Evolutionary conservation across 2,888 invertebrate species (phyloP).

Genomic region (Dorcus hopei): DNA sequence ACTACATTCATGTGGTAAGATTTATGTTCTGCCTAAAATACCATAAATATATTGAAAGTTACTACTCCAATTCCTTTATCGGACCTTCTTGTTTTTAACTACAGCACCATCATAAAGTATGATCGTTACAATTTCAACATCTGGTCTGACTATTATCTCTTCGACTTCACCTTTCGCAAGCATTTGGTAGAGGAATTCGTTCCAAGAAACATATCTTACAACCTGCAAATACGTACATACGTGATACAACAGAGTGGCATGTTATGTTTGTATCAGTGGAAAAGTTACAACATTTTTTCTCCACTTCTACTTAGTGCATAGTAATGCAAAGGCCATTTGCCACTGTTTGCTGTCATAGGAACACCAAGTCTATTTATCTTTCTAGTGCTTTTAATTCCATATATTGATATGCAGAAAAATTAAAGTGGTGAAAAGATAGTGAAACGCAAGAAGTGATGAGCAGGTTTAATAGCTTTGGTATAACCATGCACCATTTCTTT

Average conservation of each 20-base stretch:
- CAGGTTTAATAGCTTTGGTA: too few relatives aligned
- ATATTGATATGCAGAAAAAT: too few relatives aligned
- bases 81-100: conserved; percentile 72
- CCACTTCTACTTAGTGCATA: too few relatives aligned
- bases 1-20: conserved; percentile 83
- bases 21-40: conserved; percentile 57
- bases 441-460: too few relatives aligned
- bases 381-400: too few relatives aligned
- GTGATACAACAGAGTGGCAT: background rate
- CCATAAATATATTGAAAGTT: background rate
- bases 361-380: background rate
- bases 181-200: conserved; percentile 94
- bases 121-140: conserved; percentile 80
- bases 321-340: background rate
- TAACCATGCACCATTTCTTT: too few relatives aligned
- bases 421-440: too few relatives aligned
- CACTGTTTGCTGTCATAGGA: background rate
- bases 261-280: background rate
- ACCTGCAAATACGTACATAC: conserved; percentile 42
- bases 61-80: too few relatives aligned
- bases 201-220: conserved; percentile 87
- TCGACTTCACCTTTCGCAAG: conserved; percentile 91
- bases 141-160: conserved; percentile 79
- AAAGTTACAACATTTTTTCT: background rate
- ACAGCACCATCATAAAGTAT: conserved; percentile 81